Percentiles rank a stretch among this genome's conserved stretches.
These are phyloP conservation scores for Anabas testudineus DNA, from an alignment of 2,797 vertebrate genomes.

Conservation along the genomic window DNA sequence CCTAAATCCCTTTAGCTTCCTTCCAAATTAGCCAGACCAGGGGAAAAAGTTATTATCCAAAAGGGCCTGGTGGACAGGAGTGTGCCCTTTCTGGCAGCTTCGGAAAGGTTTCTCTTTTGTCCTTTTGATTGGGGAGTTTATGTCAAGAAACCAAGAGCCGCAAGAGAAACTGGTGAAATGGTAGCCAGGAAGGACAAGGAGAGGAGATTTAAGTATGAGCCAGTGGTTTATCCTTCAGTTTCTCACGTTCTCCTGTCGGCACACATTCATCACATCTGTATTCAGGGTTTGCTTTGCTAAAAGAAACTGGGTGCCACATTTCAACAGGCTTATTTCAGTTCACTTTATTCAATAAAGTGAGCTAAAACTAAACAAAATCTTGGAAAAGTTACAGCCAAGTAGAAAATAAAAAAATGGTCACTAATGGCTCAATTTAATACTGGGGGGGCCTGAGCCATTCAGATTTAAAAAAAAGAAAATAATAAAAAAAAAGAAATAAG, in stretches of 20 bases:
- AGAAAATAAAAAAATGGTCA: too few species aligned
- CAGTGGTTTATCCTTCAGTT: conserved; percentile 1
- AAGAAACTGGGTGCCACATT: not conserved
- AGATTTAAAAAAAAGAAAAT: too few species aligned
- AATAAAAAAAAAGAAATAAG: too few species aligned
- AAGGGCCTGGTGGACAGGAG: conserved; percentile 53
- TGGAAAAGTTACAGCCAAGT: too few species aligned
- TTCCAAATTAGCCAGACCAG: conserved; percentile 30
- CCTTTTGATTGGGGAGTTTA: conserved; percentile 26
- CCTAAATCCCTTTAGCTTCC: conserved; percentile 31
- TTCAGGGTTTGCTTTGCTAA: not conserved
- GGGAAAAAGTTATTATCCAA: conserved; percentile 43
- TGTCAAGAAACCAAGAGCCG: conserved; percentile 14
- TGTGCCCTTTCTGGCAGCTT: conserved; percentile 35
- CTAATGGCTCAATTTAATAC: too few species aligned
- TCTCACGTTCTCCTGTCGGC: conserved; percentile 10
- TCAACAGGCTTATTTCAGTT: too few species aligned
- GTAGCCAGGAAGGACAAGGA: not conserved
- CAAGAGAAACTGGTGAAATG: conserved; percentile 11
- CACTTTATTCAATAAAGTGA: too few species aligned
- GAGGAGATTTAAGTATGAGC: conserved; percentile 5
- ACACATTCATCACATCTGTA: not conserved
- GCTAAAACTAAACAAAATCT: too few species aligned
- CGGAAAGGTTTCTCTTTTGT: conserved; percentile 38
- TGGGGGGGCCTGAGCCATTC: too few species aligned